Conservation (phyloP, 2,888 invertebrate species). For the Agonum fuliginosum region DNA sequence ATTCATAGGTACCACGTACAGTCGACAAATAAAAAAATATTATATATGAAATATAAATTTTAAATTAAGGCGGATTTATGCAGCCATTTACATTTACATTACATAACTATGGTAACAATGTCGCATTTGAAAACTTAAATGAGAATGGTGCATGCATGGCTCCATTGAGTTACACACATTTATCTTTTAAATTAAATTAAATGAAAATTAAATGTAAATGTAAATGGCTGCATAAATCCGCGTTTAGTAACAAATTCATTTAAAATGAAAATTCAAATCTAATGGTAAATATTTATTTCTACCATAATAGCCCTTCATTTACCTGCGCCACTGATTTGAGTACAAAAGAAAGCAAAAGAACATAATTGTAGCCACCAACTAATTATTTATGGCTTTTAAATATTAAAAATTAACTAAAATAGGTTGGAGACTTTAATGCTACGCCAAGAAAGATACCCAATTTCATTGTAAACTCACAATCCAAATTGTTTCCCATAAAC, state of each 20-base stretch:
- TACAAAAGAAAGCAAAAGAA: no score
- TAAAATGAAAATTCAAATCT: not conserved
- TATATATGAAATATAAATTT: not conserved
- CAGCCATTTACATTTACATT: no score
- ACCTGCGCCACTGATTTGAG: not conserved
- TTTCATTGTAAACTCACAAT: not conserved
- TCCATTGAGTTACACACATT: no score
- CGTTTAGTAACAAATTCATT: not conserved
- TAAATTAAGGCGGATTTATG: no score
- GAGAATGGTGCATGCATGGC: no score
- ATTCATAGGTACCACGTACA: no score
- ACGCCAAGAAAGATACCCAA: not conserved
- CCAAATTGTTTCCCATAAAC: not conserved
- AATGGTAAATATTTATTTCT: not conserved
- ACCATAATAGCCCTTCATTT: not conserved
- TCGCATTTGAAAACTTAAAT: no score
- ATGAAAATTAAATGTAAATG: no score
- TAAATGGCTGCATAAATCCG: no score
- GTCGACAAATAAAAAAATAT: not conserved
- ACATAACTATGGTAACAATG: no score
- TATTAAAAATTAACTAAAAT: not conserved
- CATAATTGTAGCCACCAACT: no score
- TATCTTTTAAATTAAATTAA: no score
- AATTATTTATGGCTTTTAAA: not conserved
- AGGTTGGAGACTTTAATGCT: conserved; percentile 3